Percentiles rank a stretch among this genome's conserved stretches.
Evolutionary conservation across 2,797 vertebrate genomes (phyloP).

Genomic region (Paramormyrops hopkinsi): DNA sequence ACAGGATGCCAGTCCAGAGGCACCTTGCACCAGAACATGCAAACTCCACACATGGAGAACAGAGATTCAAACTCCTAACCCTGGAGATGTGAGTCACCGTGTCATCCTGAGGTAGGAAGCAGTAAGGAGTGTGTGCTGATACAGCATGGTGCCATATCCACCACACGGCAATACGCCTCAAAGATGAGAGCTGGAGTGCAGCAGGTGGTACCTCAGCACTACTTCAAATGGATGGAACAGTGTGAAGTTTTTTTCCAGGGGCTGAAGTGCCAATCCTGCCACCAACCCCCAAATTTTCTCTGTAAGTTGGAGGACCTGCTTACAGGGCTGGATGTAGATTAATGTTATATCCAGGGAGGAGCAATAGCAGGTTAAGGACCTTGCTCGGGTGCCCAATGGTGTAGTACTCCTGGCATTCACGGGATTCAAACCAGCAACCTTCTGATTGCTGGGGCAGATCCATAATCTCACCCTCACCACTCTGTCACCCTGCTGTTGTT

Average conservation of each 20-base stretch:
- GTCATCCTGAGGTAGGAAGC: background rate
- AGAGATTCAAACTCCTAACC: background rate
- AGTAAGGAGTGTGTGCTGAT: background rate
- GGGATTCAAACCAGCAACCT: background rate
- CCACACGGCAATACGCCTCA: background rate
- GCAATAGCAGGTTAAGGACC: too few relatives aligned
- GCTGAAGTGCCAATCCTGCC: too few relatives aligned
- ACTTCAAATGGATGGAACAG: too few relatives aligned
- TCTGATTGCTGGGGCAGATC: too few relatives aligned
- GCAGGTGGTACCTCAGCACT: background rate
- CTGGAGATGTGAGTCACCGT: background rate
- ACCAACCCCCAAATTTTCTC: too few relatives aligned
- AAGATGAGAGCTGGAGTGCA: background rate
- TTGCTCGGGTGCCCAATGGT: too few relatives aligned
- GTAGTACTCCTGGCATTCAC: background rate
- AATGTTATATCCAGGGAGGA: too few relatives aligned
- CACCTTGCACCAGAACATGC: background rate
- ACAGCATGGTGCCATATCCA: background rate
- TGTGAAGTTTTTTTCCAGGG: too few relatives aligned
- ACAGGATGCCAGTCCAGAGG: background rate
- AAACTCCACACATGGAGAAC: background rate
- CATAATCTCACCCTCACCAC: too few relatives aligned
- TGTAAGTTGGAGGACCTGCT: too few relatives aligned
- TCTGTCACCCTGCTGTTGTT: background rate
- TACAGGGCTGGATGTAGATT: too few relatives aligned